Conservation (phyloP, 1,140 invertebrate species). For the Penaeus chinensis region DNA sequence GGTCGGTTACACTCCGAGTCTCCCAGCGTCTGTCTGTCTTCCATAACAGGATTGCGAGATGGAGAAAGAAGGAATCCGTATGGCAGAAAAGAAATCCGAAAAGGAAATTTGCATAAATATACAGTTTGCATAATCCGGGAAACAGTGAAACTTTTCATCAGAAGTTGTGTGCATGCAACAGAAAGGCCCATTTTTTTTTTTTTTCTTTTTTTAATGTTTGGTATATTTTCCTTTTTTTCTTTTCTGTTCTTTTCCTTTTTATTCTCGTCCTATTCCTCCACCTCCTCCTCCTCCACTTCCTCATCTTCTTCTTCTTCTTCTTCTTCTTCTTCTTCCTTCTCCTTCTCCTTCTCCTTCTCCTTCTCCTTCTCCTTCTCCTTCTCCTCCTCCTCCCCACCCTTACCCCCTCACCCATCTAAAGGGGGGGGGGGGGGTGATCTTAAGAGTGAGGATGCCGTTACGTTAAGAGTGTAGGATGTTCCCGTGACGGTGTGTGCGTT, state of each 20-base stretch:
- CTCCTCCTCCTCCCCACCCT: background rate
- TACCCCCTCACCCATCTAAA: background rate
- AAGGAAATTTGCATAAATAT: slow-evolving; percentile 51
- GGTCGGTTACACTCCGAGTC: slow-evolving; percentile 3
- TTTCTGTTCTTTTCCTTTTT: background rate
- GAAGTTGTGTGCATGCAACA: slow-evolving; percentile 25
- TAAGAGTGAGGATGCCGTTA: too few species aligned
- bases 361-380: background rate
- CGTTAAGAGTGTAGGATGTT: too few species aligned
- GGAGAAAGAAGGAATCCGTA: slow-evolving; percentile 31
- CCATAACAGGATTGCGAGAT: slow-evolving; percentile 42
- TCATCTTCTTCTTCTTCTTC: background rate
- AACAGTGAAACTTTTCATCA: slow-evolving; percentile 51
- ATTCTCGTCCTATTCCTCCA: background rate
- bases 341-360: background rate
- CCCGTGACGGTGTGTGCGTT: too few species aligned
- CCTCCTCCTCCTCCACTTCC: background rate
- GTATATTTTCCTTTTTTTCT: background rate
- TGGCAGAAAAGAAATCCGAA: slow-evolving; percentile 42
- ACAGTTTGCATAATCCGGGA: slow-evolving; percentile 54
- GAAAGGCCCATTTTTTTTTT: background rate
- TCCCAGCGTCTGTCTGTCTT: background rate
- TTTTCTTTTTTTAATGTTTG: background rate
- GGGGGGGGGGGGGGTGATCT: too few species aligned
- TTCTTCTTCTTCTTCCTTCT: background rate